phyloP scores from a whole-genome alignment of 2,113 vertebrate species.

The Cyphomyrus discorhynchus region DNA sequence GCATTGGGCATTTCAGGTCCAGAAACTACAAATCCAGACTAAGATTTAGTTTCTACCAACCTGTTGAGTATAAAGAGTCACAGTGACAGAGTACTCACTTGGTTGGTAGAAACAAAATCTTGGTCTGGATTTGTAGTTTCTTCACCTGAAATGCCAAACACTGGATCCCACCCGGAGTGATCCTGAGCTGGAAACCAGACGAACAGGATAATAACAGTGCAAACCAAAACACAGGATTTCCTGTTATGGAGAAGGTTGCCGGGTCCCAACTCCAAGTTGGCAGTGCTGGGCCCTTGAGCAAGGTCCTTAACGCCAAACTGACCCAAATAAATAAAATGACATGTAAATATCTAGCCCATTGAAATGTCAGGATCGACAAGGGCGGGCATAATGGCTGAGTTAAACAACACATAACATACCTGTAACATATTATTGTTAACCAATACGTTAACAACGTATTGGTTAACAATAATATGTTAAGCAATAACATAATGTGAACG shows the following conservation, averaged over 20 bases:
- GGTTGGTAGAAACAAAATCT: background rate
- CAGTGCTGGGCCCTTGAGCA: background rate
- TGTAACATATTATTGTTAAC: background rate
- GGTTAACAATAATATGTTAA: too few relatives aligned
- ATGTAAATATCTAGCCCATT: background rate
- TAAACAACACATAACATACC: background rate
- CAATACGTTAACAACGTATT: too few relatives aligned
- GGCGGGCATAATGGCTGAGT: background rate
- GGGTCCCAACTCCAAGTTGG: background rate
- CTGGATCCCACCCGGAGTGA: background rate
- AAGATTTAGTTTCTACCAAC: background rate
- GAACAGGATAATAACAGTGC: background rate
- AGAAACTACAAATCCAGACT: background rate
- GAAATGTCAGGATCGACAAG: background rate
- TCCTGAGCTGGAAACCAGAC: background rate
- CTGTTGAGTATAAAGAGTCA: background rate
- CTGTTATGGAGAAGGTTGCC: background rate
- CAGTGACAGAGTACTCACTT: background rate
- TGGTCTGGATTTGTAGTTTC: background rate
- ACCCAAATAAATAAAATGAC: background rate
- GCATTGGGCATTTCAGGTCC: background rate
- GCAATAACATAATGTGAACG: background rate
- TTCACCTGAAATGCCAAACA: background rate
- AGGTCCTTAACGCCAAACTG: background rate
- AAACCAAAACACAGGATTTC: background rate